phyloP scores from a whole-genome alignment of 2,797 vertebrate species.

The Poeciliopsis infans region DNA sequence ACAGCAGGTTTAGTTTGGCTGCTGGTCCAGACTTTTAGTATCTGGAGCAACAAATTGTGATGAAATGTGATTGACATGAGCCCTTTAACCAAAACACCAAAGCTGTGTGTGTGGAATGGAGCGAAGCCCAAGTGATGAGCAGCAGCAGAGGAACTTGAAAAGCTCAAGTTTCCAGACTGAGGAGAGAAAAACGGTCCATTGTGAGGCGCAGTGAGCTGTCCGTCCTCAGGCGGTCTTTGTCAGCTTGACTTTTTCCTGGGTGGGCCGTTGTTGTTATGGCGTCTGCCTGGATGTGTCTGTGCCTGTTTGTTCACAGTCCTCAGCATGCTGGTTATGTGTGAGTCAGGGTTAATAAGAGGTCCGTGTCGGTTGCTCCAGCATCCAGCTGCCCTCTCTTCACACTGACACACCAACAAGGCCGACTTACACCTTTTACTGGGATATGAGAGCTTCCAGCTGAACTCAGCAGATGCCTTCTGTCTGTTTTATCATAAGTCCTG shows the following conservation, averaged over 20 bases:
- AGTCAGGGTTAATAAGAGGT: constrained; percentile 5
- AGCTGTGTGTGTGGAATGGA: neutral
- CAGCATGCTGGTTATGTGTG: neutral
- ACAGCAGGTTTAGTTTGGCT: neutral
- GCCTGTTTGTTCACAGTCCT: neutral
- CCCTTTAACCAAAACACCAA: neutral
- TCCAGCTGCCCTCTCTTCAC: neutral
- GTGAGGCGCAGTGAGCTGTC: neutral
- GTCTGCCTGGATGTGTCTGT: constrained; percentile 3
- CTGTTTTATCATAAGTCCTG: neutral
- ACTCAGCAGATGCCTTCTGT: neutral
- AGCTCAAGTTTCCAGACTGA: neutral
- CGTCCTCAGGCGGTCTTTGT: neutral
- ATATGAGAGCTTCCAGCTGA: neutral
- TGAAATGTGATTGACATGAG: neutral
- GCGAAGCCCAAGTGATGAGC: neutral
- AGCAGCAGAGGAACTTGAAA: neutral
- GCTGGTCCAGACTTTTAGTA: neutral
- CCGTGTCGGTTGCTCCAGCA: neutral
- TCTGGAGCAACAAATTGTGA: neutral
- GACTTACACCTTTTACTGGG: neutral
- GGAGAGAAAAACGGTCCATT: neutral
- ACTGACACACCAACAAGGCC: neutral
- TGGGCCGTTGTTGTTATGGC: neutral
- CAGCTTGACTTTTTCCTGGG: neutral